Evolutionary conservation across 2,888 invertebrate species (phyloP).

Genomic region (Hydrotaea cyrtoneurina): DNA sequence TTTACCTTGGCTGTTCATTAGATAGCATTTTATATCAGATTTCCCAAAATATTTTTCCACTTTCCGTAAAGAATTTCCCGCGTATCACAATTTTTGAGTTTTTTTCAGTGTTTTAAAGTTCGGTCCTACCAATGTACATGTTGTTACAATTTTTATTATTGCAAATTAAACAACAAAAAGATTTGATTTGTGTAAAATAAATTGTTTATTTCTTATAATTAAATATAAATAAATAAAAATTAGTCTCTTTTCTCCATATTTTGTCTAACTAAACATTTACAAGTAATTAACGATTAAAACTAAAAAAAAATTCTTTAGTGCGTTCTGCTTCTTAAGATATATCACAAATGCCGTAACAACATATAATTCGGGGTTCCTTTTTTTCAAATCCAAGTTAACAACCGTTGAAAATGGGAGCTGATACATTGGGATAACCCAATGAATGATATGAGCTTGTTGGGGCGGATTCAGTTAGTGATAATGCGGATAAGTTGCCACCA

Average conservation of each 20-base stretch:
- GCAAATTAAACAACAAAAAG: neutral
- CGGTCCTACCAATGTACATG: no score
- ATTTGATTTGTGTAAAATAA: slow-evolving; percentile 15
- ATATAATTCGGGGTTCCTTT: neutral
- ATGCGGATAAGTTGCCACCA: neutral
- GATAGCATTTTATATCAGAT: no score
- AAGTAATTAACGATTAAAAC: slow-evolving; percentile 23
- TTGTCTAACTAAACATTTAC: slow-evolving; percentile 18
- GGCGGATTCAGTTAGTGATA: neutral
- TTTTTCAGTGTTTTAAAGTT: no score
- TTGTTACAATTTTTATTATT: no score
- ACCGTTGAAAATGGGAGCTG: slow-evolving; percentile 48
- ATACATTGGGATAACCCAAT: slow-evolving; percentile 56
- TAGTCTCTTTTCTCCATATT: slow-evolving; percentile 56
- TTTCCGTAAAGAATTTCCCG: no score
- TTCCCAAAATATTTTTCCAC: no score
- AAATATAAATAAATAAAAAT: slow-evolving; percentile 28
- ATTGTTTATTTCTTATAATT: slow-evolving; percentile 21
- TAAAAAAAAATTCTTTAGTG: neutral
- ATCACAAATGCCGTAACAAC: slow-evolving; percentile 29
- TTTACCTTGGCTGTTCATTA: no score
- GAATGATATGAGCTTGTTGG: neutral
- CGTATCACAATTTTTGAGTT: no score
- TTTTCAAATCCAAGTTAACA: slow-evolving; percentile 42
- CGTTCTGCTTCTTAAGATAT: slow-evolving; percentile 15